Evolutionary conservation across 2,797 vertebrate species (phyloP).

Genomic region (Agapornis canus): DNA sequence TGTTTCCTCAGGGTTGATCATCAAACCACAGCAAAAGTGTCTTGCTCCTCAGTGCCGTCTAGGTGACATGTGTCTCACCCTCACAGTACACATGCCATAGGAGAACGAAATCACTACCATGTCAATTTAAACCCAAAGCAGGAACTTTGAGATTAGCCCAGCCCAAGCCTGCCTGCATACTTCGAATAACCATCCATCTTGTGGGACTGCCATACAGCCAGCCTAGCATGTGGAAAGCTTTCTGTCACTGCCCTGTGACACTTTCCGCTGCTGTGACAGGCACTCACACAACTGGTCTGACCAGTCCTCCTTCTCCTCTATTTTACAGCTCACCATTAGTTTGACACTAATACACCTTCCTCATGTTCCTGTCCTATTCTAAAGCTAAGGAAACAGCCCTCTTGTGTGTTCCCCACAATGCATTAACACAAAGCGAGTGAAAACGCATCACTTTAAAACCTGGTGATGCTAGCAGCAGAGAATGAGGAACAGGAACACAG

Average conservation of each 20-base stretch:
- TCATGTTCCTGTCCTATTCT: rapidly evolving
- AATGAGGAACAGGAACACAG: not conserved
- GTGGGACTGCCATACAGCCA: not conserved
- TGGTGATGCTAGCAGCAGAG: not conserved
- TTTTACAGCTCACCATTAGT: not conserved
- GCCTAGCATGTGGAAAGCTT: not conserved
- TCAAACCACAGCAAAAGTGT: rapidly evolving
- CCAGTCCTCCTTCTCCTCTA: not conserved
- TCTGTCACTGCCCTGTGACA: not conserved
- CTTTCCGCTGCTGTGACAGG: not conserved
- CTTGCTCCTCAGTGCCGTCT: not conserved
- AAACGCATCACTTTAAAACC: rapidly evolving
- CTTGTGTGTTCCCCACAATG: too few relatives aligned
- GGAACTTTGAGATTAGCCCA: not conserved
- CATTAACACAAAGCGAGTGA: not conserved
- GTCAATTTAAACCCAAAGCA: not conserved
- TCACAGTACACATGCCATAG: rapidly evolving
- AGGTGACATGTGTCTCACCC: rapidly evolving
- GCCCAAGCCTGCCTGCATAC: not conserved
- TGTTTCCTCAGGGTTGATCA: not conserved
- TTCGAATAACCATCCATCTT: not conserved
- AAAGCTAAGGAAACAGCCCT: not conserved
- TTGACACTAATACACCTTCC: not conserved
- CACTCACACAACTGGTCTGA: not conserved
- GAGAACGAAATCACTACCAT: not conserved